Conservation (phyloP, 2,797 vertebrate genomes). For the Semotilus atromaculatus region DNA sequence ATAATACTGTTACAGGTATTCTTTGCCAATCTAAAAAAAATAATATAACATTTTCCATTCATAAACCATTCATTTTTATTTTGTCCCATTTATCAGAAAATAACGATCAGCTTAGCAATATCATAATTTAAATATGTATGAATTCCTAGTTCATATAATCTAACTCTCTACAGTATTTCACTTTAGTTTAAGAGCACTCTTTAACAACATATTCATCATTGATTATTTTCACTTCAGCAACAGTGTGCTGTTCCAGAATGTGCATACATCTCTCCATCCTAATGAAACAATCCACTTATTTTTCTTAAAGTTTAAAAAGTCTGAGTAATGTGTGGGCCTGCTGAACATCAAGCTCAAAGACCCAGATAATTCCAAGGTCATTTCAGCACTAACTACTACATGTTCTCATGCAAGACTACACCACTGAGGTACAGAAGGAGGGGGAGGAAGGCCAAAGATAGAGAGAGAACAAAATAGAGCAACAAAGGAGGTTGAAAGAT, state of each 20-base stretch:
- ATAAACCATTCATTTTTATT: neutral
- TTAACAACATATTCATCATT: neutral
- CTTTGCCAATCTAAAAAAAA: neutral
- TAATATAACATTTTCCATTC: neutral
- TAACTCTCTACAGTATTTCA: neutral
- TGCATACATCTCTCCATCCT: conserved; percentile 11
- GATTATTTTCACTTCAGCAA: conserved; percentile 9
- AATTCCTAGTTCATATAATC: neutral
- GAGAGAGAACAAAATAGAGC: neutral
- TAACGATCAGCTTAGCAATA: neutral
- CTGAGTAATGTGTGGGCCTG: conserved; percentile 37
- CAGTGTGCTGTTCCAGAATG: conserved; percentile 5
- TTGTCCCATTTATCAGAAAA: neutral
- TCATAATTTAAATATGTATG: neutral
- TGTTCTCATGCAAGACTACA: conserved; percentile 14
- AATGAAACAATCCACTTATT: conserved; percentile 12
- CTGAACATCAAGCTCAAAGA: conserved; percentile 33
- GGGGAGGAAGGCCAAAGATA: neutral
- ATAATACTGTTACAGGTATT: neutral
- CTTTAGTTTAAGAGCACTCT: neutral
- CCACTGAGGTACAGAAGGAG: conserved; percentile 7
- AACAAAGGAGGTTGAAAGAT: neutral
- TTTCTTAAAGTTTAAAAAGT: conserved; percentile 6
- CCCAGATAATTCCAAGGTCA: conserved; percentile 25
- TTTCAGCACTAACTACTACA: conserved; percentile 38